Evolutionary conservation across 2,888 invertebrate genomes (phyloP), one percentile per base, ranked within the genome.

Genomic region (Branchipolynoe longqiensis): DNA sequence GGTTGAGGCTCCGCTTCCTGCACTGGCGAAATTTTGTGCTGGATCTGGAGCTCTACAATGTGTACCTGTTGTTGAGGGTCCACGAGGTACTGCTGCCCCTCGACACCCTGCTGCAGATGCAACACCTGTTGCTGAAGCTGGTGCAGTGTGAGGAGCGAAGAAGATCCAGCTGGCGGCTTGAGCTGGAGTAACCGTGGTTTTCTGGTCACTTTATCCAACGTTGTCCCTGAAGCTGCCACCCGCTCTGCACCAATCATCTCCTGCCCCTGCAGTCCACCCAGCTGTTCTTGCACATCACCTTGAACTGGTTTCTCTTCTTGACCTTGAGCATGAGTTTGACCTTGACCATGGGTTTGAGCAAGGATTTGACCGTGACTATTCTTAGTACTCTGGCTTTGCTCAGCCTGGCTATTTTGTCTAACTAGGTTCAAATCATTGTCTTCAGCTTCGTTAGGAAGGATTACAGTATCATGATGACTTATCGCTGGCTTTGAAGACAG

Each of bases 11-110:
- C 38, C 18, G 36, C 38, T 36, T 3, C 69, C 6, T 31, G 12
- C 12, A 36, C 38, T 3, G 8, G 14, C 38, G 2, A 18, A 14
- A 31, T 14, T 14, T 69, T 3, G n/a, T 18, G 22, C 4, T 36
- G 18, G 18, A 36, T n/a, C 36, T 69, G 14, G 1, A 14, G 4
- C 36, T 69, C 22, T 22, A 8, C 1, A 8, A 0, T 69, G 12
- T 36, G 22, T 36, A 12, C 62, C 22, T 64, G 64, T 38, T 69
- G 69, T 25, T 69, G 69, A 33, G 18, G 69, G 36, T 33, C 14
- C 31, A 78, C 56, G 48, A 78, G 85, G 1, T 85, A 33, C 18
- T 40, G 48, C 22, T 74, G 12, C 58, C 78, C 54, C 64, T 64
- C 28, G 2, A 18, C 33, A 4, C 31, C 28, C 73, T 73, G 38